Base-by-base conservation (phyloP, 1,140 invertebrate species). In the Drosophila baimaii region DNA sequence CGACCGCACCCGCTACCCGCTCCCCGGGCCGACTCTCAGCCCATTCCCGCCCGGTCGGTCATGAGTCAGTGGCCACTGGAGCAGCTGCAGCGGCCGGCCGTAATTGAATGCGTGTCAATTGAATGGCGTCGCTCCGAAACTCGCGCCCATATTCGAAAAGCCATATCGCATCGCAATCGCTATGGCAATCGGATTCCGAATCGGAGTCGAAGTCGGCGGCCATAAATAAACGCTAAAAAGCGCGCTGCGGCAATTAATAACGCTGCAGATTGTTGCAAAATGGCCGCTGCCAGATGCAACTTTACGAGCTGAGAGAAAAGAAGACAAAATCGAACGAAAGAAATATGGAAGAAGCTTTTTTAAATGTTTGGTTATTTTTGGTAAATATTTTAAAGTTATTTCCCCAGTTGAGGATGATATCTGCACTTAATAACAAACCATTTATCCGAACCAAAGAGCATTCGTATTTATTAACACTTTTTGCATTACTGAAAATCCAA, bases 21-120 rank as follows among this genome's bases (percentile, higher is more conserved):
- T 31, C 5, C 12, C n/a, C 23, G 8, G 31, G 5, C 31, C 49
- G 10, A 17, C 10, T 12, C 39, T 15, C 12, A 10, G 17, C 9
- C 23, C 21, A 13, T n/a, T 1, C 3, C 19, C 29, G 15, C 12
- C 8, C 19, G 13, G 5, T 13, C 47, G 31, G 54, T 46, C 41
- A 41, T 88, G 83, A 86, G 63, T 86, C 79, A 84, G 31, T 79
- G 46, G 43, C 31, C 71, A 31, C 25, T 54, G 51, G 70, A 54
- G 39, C 71, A 63, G 71, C 70, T 74, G 58, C 54, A 58, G 43
- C 55, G 13, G 15, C 15, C 21, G 43, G 33, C 31, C 44, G 76
- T 86, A 86, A 86, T 86, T 83, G 83, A 86, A 86, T 86, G 83
- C 84, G 83, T 86, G 57, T 68, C 79, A 76, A 66, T 81, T 75